Conservation (phyloP, 2,888 invertebrate genomes). For the Athalia rosae region DNA sequence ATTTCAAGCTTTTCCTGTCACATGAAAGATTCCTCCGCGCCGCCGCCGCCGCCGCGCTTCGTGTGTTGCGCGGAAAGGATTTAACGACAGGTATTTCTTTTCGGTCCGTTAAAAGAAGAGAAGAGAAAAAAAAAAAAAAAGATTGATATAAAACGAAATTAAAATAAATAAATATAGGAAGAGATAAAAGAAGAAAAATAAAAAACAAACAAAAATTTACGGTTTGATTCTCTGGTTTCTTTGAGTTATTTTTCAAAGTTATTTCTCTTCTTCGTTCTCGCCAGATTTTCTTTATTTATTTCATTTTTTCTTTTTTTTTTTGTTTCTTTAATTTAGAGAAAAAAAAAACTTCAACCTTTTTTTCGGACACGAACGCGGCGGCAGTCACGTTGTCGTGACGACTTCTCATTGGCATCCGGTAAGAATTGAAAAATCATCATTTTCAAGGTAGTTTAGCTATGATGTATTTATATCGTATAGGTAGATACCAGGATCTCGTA, state of each 20-base stretch:
- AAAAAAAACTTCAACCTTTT: too few relatives aligned
- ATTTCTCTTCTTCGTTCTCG: background rate
- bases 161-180: too few relatives aligned
- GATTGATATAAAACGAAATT: too few relatives aligned
- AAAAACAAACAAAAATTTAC: too few relatives aligned
- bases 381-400: background rate
- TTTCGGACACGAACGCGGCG: background rate
- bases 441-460: background rate
- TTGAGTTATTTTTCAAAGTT: too few relatives aligned
- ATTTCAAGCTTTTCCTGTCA: background rate
- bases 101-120: background rate
- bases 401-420: background rate
- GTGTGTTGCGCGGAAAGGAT: conserved; percentile 1
- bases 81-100: conserved; percentile 21
- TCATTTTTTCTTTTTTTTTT: background rate
- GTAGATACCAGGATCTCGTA: too few relatives aligned
- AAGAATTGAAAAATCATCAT: conserved; percentile 24
- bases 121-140: background rate
- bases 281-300: background rate
- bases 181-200: too few relatives aligned
- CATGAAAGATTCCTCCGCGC: background rate
- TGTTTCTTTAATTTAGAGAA: background rate
- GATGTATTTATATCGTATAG: too few relatives aligned
- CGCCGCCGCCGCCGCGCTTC: background rate
- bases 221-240: too few relatives aligned